Evolutionary conservation across 2,797 vertebrate genomes (phyloP).

Genomic region (Gila robusta): DNA sequence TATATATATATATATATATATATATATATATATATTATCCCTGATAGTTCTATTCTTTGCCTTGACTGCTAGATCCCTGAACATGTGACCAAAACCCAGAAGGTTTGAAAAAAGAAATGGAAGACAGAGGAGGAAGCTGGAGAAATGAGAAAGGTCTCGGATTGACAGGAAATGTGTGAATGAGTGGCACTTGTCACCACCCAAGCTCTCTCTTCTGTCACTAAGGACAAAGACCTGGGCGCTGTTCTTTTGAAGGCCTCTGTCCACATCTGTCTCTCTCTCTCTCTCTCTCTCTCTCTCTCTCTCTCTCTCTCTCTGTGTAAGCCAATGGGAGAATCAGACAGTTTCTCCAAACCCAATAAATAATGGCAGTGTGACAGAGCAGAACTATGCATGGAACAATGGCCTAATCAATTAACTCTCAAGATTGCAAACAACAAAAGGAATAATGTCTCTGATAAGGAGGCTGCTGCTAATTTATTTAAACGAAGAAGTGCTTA

Average conservation of each 20-base stretch:
- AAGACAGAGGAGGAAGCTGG: constrained; percentile 19
- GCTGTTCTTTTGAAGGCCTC: constrained; percentile 45
- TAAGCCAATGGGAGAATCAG: constrained; percentile 45
- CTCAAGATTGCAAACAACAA: constrained; percentile 53
- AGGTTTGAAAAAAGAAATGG: constrained; percentile 17
- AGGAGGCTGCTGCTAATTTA: constrained; percentile 40
- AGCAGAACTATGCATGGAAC: constrained; percentile 45
- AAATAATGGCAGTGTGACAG: constrained; percentile 52
- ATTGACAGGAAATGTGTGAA: constrained; percentile 42
- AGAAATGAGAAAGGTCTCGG: constrained; percentile 3
- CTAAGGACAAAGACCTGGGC: constrained; percentile 65
- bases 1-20: neutral
- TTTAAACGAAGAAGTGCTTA: constrained; percentile 34
- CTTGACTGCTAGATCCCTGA: neutral
- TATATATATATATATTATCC: neutral
- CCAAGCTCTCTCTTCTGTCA: constrained; percentile 72
- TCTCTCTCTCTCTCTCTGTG: constrained; percentile 43
- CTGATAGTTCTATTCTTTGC: neutral
- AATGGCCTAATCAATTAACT: constrained; percentile 60
- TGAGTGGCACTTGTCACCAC: constrained; percentile 73
- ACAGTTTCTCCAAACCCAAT: constrained; percentile 24
- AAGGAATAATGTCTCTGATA: constrained; percentile 54
- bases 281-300: constrained; percentile 48
- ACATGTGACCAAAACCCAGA: neutral
- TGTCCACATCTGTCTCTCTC: constrained; percentile 38